Evolutionary conservation across 1,140 invertebrate species (phyloP).

Genomic region (Lamellibrachia luymesi): DNA sequence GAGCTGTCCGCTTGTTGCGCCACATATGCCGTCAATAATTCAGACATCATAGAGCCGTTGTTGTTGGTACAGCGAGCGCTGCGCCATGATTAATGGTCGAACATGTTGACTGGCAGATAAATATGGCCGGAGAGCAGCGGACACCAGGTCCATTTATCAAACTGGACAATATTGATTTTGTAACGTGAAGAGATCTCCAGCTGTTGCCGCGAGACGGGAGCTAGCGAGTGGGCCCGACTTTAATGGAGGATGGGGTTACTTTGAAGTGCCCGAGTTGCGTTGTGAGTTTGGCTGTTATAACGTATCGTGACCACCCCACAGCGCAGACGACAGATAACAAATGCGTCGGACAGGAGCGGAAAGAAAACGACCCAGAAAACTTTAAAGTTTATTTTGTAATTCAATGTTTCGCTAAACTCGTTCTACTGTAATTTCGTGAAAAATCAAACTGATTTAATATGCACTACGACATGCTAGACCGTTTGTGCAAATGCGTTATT

Average conservation of each 20-base stretch:
- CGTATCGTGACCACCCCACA: background rate
- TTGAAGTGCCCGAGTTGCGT: background rate
- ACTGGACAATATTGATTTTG: background rate
- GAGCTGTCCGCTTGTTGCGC: background rate
- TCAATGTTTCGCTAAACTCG: too few species aligned
- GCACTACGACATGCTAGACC: too few species aligned
- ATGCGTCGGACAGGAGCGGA: too few species aligned
- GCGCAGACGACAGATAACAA: too few species aligned
- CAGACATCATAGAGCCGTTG: constrained; percentile 3
- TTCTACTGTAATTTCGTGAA: too few species aligned
- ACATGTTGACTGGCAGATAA: constrained; percentile 4
- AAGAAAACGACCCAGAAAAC: too few species aligned
- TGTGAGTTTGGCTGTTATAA: background rate
- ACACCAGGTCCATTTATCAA: constrained; percentile 1
- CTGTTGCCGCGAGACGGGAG: background rate
- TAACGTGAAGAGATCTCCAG: background rate
- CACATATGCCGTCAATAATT: background rate
- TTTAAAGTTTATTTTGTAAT: too few species aligned
- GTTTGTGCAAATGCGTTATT: too few species aligned
- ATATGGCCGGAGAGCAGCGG: background rate
- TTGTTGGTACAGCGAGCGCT: background rate
- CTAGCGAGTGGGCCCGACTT: background rate
- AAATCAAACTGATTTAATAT: too few species aligned
- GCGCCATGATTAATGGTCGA: background rate
- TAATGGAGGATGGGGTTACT: background rate